These are phyloP conservation scores for Alcedo quadribrachys DNA, from an alignment of 2,797 vertebrate genomes.

Conservation along the genomic window DNA sequence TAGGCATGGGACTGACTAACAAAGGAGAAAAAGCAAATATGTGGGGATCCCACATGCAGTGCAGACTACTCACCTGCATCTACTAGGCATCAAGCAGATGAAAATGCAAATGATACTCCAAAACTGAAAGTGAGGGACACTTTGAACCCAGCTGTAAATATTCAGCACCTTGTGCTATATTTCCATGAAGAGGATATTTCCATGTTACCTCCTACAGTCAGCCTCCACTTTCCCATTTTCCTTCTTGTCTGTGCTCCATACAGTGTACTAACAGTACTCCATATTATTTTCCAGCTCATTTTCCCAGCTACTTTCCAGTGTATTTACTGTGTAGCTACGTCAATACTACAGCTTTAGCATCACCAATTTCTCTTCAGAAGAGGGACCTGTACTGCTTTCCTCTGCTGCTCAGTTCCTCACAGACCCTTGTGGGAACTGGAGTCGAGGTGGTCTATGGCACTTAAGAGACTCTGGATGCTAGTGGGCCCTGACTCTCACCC, in stretches of 20 bases:
- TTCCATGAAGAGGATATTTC: neutral
- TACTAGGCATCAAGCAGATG: neutral
- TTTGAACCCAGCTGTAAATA: neutral
- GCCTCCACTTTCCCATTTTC: neutral
- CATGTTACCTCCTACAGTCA: neutral
- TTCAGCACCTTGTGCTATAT: neutral
- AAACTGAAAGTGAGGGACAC: neutral
- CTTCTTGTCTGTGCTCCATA: neutral
- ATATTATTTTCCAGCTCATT: neutral
- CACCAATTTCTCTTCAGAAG: neutral
- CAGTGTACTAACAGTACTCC: too few relatives aligned
- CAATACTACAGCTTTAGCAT: neutral
- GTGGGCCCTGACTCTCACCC: neutral
- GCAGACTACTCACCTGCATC: neutral
- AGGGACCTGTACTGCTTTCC: neutral
- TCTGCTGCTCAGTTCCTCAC: rapidly evolving
- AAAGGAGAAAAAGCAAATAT: neutral
- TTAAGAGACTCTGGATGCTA: neutral
- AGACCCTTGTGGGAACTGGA: neutral
- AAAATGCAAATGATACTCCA: neutral
- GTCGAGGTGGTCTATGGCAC: neutral
- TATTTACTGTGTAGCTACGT: neutral
- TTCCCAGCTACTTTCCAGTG: neutral
- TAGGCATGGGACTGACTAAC: rapidly evolving
- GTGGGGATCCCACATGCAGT: rapidly evolving